phyloP scores from a whole-genome alignment of 2,888 invertebrate species.

The Calephelis perditalis region DNA sequence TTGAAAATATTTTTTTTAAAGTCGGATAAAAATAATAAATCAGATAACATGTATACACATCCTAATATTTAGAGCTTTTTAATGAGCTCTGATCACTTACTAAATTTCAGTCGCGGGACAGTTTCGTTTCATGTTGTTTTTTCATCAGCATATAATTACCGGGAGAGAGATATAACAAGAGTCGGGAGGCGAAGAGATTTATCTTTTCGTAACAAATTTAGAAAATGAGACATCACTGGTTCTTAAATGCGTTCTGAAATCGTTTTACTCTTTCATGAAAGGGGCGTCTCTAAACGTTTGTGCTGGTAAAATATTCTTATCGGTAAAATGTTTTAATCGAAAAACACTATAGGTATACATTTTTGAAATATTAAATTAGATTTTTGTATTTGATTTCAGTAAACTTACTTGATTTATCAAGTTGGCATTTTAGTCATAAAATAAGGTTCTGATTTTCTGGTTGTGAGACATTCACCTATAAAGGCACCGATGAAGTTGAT shows the following conservation, averaged over 20 bases:
- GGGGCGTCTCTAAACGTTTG: not conserved
- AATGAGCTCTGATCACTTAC: constrained; percentile 69
- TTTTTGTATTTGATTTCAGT: too few species aligned
- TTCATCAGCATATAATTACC: constrained; percentile 61
- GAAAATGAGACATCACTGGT: constrained; percentile 73
- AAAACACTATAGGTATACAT: too few species aligned
- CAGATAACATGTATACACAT: constrained; percentile 7
- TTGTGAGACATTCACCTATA: too few species aligned
- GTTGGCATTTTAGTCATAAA: too few species aligned
- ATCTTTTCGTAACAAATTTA: constrained; percentile 74
- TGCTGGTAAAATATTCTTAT: constrained; percentile 26
- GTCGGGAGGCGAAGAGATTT: constrained; percentile 65
- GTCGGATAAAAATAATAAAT: too few species aligned
- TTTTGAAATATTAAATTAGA: too few species aligned
- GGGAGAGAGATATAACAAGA: constrained; percentile 71
- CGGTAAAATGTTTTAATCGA: constrained; percentile 23
- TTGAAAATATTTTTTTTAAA: too few species aligned
- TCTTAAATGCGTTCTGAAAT: constrained; percentile 41
- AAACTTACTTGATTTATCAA: too few species aligned
- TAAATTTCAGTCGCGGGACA: constrained; percentile 55
- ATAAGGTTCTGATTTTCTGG: too few species aligned
- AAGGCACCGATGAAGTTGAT: too few species aligned
- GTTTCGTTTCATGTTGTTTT: constrained; percentile 67
- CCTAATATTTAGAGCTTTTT: constrained; percentile 68
- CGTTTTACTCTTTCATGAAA: constrained; percentile 37